A percentile compares a stretch with the other conserved stretches of the same genome.
phyloP scores from a whole-genome alignment of 2,888 invertebrate genomes.

The Pogonocherus hispidulus region DNA sequence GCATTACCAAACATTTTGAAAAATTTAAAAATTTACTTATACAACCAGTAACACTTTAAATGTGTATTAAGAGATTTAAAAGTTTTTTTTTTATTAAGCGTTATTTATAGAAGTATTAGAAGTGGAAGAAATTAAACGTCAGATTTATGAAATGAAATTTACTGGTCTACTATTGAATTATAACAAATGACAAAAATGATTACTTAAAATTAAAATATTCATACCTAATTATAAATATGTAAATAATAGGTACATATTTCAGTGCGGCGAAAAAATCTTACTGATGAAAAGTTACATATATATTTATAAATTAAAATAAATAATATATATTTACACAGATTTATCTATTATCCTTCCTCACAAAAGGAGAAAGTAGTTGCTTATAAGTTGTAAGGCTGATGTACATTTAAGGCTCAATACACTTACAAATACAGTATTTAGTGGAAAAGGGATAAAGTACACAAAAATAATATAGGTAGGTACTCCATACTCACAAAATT shows the following conservation, averaged over 20 bases:
- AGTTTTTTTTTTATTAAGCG: no score
- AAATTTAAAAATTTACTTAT: no score
- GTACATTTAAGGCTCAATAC: background rate
- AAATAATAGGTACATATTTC: constrained; percentile 29
- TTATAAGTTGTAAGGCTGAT: background rate
- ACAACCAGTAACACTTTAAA: no score
- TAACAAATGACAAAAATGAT: constrained; percentile 19
- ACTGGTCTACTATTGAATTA: constrained; percentile 17
- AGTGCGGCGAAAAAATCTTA: constrained; percentile 31
- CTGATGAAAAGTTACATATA: background rate
- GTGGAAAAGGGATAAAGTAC: background rate
- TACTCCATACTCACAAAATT: background rate
- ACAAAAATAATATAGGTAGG: no score
- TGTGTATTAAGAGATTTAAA: no score
- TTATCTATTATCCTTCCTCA: background rate
- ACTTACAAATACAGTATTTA: background rate
- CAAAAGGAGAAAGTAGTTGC: background rate
- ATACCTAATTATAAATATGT: constrained; percentile 22
- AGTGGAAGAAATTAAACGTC: background rate
- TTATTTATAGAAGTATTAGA: no score
- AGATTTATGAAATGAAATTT: constrained; percentile 13
- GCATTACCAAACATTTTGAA: no score
- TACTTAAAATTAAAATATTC: background rate
- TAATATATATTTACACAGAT: constrained; percentile 23
- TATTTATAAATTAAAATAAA: constrained; percentile 38